A percentile compares a stretch with the other conserved stretches of the same genome.
These are phyloP conservation scores for Phaetusa simplex DNA, from an alignment of 2,113 vertebrate species.

Conservation along the genomic window DNA sequence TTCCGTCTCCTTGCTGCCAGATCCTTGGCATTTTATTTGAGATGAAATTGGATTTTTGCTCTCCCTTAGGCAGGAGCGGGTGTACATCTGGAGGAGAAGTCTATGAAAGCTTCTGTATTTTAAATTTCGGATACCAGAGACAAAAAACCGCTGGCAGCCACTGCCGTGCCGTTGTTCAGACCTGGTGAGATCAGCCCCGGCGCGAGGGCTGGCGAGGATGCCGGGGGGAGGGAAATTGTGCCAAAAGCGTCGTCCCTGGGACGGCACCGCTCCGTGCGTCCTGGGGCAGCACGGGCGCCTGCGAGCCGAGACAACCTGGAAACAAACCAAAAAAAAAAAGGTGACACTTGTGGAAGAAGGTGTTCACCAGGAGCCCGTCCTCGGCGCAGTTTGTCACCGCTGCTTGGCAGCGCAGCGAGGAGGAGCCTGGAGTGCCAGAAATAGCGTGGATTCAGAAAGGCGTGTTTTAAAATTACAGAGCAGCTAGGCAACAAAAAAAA, in stretches of 20 bases:
- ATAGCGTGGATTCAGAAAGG: background rate
- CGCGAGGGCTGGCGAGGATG: background rate
- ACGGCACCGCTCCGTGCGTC: fast-evolving
- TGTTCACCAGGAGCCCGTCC: background rate
- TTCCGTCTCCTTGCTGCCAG: background rate
- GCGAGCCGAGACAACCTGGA: background rate
- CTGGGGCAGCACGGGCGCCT: fast-evolving
- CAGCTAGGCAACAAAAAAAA: background rate
- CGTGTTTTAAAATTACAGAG: background rate
- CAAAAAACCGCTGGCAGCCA: background rate
- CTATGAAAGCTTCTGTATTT: background rate
- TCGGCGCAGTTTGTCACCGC: background rate
- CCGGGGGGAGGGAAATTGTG: background rate
- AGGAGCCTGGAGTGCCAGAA: background rate
- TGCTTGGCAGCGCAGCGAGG: background rate
- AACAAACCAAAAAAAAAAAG: background rate
- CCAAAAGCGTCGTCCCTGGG: fast-evolving
- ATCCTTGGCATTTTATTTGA: background rate
- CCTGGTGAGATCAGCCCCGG: fast-evolving
- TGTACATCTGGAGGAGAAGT: background rate
- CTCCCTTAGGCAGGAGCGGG: background rate
- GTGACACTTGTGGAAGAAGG: background rate
- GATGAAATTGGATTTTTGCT: background rate
- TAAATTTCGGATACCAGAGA: background rate
- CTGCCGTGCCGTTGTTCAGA: background rate